Evolutionary conservation across 2,797 vertebrate species (phyloP), one percentile per base, ranked within the genome.

Genomic region (Ciconia nigra): DNA sequence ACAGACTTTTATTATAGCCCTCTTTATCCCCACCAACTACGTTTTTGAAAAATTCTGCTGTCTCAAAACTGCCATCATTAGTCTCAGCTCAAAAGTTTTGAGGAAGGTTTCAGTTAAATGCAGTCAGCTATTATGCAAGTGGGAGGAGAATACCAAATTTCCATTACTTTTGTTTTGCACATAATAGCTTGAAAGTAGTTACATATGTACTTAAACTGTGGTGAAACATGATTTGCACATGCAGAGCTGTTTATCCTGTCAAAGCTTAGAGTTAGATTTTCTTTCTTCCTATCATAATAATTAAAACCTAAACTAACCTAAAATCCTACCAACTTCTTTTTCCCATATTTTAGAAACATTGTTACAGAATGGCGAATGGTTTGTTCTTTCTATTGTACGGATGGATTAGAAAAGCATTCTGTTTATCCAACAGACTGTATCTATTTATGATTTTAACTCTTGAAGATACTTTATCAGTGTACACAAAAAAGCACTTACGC

Each of bases 61-160:
- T 85, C 88, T 89, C 57, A 78, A 67, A 94, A 57, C 37, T 87
- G 35, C 81, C 21, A 24, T 89, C 63, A 51, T 96, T 95, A 94
- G 81, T 93, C 67, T 96, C 86, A 67, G 71, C 78, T 93, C 90
- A 85, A 74, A 87, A 90, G 61, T 89, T 93, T 84, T 91, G 80
- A 77, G 77, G 71, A 73, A 83, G 37, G 5, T 80, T 96, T 96
- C 78, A 92, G 31, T 91, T 95, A 93, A 92, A 83, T 78, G 73
- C 88, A 80, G 33, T 65, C 67, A 74, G 52, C 44, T 90, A 80
- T 89, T 92, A 63, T 80, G 59, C 37, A 83, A 85, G 79, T 74
- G 41, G 70, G 91, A 94, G 55, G 73, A 83, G 33, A 76, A 69
- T 25, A 54, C 10, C 65, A 33, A 71, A 35, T 59, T 90, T 52